Evolutionary conservation across 2,888 invertebrate species (phyloP), one percentile per base, ranked within the genome.

Genomic region (Carterocephalus palaemon): DNA sequence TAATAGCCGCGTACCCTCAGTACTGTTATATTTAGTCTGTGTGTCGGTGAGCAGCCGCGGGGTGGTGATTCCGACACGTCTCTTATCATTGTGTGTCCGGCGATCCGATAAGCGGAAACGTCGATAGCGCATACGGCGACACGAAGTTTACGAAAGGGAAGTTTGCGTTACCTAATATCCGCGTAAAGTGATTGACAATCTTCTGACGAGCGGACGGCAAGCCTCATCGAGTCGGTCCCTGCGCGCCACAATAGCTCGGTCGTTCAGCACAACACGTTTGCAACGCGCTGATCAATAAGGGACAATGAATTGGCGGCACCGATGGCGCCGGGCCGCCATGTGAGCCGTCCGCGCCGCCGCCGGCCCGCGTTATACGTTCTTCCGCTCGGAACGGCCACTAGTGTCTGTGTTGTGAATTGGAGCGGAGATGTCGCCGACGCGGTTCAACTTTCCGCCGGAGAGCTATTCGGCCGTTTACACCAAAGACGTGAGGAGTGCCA

Each of bases 391-490:
- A 15, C 29, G 15, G 26, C 31, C 40, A 26, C 48, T 40, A 46
- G 55, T 60, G 56, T 59, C 48, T 61, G 70, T 74, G 70, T 53
- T 49, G 70, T 70, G 67, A 47, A 56, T 57, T 53, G 47, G 51
- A 48, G 49, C 54, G 52, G 60, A 64, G 58, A 82, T 79, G 82
- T 70, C 77, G 49, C 63, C 72, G 48, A 60, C 67, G 49, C 64
- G 55, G 56, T 85, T 76, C 64, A 77, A 66, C 59, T 85, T 85
- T 57, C 85, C 85, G 46, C 85, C 85, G 59, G 75, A 83, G 68
- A 80, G 71, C 54, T 84, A 76, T 64, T 85, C 85, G 36, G 83
- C 75, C 48, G 67, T 85, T 54, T 85, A 82, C 62, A 62, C 64
- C 61, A 56, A 54, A 63, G 79, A 76, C 57, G 71, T 62, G 51